A percentile compares a stretch with the other conserved stretches of the same genome.
Conservation (phyloP, 2,888 invertebrate genomes). For the Petrolisthes manimaculis region DNA sequence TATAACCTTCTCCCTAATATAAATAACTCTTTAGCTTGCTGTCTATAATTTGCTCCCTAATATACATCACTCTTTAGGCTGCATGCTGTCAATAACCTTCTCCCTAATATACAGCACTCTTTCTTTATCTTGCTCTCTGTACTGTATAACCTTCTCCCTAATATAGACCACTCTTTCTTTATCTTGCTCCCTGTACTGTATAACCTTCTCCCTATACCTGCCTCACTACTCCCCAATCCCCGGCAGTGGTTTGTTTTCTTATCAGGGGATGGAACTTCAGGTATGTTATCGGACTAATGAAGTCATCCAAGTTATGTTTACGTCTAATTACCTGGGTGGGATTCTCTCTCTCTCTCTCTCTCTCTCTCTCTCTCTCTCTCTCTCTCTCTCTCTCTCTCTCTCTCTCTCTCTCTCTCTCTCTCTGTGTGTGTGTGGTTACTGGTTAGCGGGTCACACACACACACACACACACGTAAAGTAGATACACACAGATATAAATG, state of each 20-base stretch:
- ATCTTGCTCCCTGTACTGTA: too few species aligned
- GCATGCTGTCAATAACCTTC: too few species aligned
- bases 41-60: too few species aligned
- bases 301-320: background rate
- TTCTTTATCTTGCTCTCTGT: too few species aligned
- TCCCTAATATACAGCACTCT: too few species aligned
- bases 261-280: background rate
- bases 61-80: too few species aligned
- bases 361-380: slow-evolving; percentile 18
- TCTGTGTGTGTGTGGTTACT: background rate
- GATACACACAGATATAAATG: background rate
- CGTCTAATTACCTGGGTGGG: background rate
- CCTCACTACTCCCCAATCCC: too few species aligned
- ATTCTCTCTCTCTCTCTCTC: background rate
- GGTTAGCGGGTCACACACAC: background rate
- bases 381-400: slow-evolving; percentile 16
- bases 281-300: background rate
- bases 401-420: slow-evolving; percentile 18
- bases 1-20: too few species aligned
- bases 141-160: too few species aligned
- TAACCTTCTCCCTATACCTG: too few species aligned
- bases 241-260: background rate
- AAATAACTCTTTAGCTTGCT: too few species aligned
- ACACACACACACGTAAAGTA: background rate
- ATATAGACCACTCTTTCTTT: too few species aligned